A percentile compares a stretch with the other conserved stretches of the same genome.
Conservation (phyloP, 2,113 vertebrate genomes). For the Myanophis thanlyinensis region DNA sequence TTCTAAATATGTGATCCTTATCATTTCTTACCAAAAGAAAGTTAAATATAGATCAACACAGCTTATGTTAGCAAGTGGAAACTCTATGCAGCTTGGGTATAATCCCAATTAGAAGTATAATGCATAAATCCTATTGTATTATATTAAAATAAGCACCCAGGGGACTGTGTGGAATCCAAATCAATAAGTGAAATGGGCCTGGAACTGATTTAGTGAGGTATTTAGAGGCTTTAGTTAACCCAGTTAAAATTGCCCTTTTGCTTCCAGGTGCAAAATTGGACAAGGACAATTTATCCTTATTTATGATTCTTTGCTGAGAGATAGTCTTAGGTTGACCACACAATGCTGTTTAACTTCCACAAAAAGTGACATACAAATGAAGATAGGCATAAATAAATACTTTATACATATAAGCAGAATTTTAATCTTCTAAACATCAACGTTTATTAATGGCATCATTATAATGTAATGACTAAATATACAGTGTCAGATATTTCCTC, state of each 20-base stretch:
- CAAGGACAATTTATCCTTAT: too few species aligned
- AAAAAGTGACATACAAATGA: conserved; percentile 21
- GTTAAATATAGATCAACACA: too few species aligned
- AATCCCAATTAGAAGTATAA: not conserved
- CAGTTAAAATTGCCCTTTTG: too few species aligned
- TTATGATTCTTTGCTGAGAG: not conserved
- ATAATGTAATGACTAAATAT: not conserved
- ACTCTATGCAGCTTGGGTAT: not conserved
- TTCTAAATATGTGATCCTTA: too few species aligned
- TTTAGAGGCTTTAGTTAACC: too few species aligned
- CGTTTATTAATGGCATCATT: not conserved
- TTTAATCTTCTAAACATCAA: conserved; percentile 10
- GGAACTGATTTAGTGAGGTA: too few species aligned
- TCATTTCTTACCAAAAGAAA: too few species aligned
- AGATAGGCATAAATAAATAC: conserved; percentile 9
- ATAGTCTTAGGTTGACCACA: conserved; percentile 38
- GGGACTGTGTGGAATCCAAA: not conserved
- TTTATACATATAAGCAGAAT: not conserved
- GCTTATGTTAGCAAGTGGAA: too few species aligned
- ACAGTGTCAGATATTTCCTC: not conserved
- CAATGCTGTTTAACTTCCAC: not conserved
- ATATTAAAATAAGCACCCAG: not conserved
- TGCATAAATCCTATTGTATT: not conserved
- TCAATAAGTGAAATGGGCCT: not conserved
- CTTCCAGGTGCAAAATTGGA: too few species aligned